Conservation (phyloP, 2,888 invertebrate genomes). For the Orgyia antiqua region DNA sequence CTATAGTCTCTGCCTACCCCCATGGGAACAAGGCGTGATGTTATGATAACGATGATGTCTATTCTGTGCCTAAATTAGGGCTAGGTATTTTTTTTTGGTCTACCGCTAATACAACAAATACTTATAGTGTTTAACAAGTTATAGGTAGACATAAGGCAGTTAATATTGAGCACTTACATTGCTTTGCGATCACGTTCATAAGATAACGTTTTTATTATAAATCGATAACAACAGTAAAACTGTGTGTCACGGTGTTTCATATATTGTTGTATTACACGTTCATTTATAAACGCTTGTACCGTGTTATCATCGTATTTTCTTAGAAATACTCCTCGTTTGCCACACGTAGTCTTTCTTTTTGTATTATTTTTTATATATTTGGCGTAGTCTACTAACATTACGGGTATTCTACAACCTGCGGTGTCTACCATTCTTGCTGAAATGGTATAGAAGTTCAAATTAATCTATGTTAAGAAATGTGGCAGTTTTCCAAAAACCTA, state of each 20-base stretch:
- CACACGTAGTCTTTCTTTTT: conserved; percentile 34
- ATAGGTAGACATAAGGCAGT: no score
- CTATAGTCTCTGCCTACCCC: no score
- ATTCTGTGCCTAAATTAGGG: no score
- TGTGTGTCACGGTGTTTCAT: conserved; percentile 27
- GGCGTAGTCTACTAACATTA: conserved; percentile 35
- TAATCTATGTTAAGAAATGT: no score
- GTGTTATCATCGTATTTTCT: conserved; percentile 36
- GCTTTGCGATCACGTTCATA: conserved; percentile 21
- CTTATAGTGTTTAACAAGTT: no score
- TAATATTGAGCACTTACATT: no score
- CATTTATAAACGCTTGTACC: conserved; percentile 43
- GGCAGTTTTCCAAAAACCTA: no score
- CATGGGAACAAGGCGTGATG: no score
- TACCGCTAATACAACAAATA: no score
- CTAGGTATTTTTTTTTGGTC: no score
- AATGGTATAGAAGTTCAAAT: conserved; percentile 17
- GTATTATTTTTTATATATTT: conserved; percentile 20
- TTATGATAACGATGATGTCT: no score
- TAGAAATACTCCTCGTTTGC: conserved; percentile 48
- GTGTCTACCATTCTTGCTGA: conserved; percentile 46
- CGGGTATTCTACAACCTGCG: conserved; percentile 56
- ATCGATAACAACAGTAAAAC: conserved; percentile 55
- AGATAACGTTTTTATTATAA: conserved; percentile 27
- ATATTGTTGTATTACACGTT: conserved; percentile 35